Evolutionary conservation across 2,113 vertebrate genomes (phyloP), one percentile per base, ranked within the genome.

Genomic region (Fregata magnificens): DNA sequence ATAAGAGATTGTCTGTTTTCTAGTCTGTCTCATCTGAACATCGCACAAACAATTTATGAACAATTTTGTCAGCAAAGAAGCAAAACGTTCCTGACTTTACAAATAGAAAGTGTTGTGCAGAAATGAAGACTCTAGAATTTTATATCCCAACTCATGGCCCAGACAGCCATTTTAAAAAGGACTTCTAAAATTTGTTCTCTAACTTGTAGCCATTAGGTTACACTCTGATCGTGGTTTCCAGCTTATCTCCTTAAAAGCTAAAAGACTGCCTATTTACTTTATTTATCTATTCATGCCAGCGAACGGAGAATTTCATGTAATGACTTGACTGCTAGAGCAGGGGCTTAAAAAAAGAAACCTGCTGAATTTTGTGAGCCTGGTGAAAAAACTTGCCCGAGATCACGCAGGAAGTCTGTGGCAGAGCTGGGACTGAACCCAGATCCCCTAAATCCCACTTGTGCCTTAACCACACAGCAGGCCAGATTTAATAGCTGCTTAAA

Each of bases 401-500:
- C 82, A 90, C 11, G 0, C 82, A 95, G 89, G 87, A 83, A 77
- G 63, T 85, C 58, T 83, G 91, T 91, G 94, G 94, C 86, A 95
- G 49, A 89, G 83, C 56, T 93, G 92, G 88, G 94, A 53, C 80
- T 31, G 88, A 95, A 77, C 89, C 91, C 94, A 88, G 89, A 87
- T 86, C 89, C 87, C 85, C 85, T 20, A 63, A 95, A 97, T 90
- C 95, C 95, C 74, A 40, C 93, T 90, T 91, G 63, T 94, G 94
- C 89, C 58, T 77, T 77, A 93, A 73, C 82, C 94, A 88, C 95
- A 91, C 2, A 1, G 49, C 26, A 5, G 78, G 56, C 79, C 95
- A 88, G 88, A 93, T 96, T 97, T 93, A 92, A 97, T 38, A 95
- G 67, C 91, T 86, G 91, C 90, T 91, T 55, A 71, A 93, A 86